Evolutionary conservation across 2,888 invertebrate species (phyloP).

Genomic region (Gasteruption jaculator): DNA sequence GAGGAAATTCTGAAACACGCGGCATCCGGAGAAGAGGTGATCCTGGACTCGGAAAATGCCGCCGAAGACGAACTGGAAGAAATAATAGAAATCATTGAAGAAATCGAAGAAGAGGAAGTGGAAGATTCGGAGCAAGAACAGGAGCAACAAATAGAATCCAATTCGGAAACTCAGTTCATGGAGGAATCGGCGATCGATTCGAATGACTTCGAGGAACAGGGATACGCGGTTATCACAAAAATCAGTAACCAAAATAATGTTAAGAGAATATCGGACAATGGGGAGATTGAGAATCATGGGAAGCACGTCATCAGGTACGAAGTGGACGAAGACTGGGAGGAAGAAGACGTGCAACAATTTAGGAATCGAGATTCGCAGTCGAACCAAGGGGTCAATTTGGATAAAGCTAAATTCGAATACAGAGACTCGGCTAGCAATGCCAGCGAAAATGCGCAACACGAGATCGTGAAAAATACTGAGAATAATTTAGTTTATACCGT

Average conservation of each 20-base stretch:
- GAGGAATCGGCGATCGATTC: slow-evolving; percentile 5
- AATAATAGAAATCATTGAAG: slow-evolving; percentile 45
- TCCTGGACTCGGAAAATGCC: slow-evolving; percentile 34
- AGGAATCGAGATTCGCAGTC: slow-evolving; percentile 20
- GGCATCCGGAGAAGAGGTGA: slow-evolving; percentile 36
- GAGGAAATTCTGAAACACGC: slow-evolving; percentile 35
- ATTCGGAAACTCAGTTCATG: neutral
- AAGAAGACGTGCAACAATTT: slow-evolving; percentile 35
- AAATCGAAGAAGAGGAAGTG: slow-evolving; percentile 34
- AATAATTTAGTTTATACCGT: slow-evolving; percentile 48
- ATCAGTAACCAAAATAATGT: neutral
- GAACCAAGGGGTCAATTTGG: too few species aligned
- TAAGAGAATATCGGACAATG: too few species aligned
- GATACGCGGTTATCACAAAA: neutral
- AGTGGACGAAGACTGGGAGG: slow-evolving; percentile 46
- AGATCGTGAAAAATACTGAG: slow-evolving; percentile 44
- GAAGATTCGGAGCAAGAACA: slow-evolving; percentile 16
- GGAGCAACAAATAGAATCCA: slow-evolving; percentile 12
- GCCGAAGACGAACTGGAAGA: slow-evolving; percentile 39
- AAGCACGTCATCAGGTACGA: slow-evolving; percentile 39
- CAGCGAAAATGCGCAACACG: slow-evolving; percentile 32
- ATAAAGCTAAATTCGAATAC: slow-evolving; percentile 1
- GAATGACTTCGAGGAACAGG: slow-evolving; percentile 7
- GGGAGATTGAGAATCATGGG: too few species aligned
- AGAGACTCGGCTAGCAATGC: too few species aligned